Evolutionary conservation across 2,888 invertebrate species (phyloP).

Genomic region (Didymodactylos carnosus): DNA sequence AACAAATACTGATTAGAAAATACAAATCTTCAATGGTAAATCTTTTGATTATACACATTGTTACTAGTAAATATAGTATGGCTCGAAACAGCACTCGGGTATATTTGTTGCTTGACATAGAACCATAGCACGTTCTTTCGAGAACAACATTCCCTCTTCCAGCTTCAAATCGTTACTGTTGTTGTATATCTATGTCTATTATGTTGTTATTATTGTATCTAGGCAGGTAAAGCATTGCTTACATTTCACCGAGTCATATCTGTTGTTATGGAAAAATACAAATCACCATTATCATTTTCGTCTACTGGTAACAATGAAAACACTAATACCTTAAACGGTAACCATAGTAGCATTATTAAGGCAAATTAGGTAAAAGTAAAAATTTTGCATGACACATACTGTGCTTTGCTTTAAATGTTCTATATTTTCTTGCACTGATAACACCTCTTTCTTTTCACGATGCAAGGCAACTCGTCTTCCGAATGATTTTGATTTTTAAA

Average conservation of each 20-base stretch:
- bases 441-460: too few species aligned
- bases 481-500: too few species aligned
- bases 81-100: too few species aligned
- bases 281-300: too few species aligned
- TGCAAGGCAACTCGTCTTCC: too few species aligned
- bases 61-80: not conserved
- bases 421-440: too few species aligned
- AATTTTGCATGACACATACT: too few species aligned
- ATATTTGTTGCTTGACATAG: conserved; percentile 11
- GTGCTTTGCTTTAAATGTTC: too few species aligned
- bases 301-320: too few species aligned
- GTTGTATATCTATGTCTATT: not conserved
- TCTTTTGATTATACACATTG: conserved; percentile 19
- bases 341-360: too few species aligned
- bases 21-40: conserved; percentile 95
- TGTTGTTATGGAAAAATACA: conserved; percentile 40
- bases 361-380: too few species aligned
- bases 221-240: conserved; percentile 56
- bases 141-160: not conserved
- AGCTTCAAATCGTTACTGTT: not conserved
- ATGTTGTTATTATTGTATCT: conserved; percentile 24
- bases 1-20: conserved; percentile 81
- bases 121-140: conserved; percentile 14
- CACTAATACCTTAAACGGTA: too few species aligned
- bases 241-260: conserved; percentile 59